These are phyloP conservation scores for Camponotus pennsylvanicus DNA, from an alignment of 1,140 invertebrate genomes.

Conservation along the genomic window DNA sequence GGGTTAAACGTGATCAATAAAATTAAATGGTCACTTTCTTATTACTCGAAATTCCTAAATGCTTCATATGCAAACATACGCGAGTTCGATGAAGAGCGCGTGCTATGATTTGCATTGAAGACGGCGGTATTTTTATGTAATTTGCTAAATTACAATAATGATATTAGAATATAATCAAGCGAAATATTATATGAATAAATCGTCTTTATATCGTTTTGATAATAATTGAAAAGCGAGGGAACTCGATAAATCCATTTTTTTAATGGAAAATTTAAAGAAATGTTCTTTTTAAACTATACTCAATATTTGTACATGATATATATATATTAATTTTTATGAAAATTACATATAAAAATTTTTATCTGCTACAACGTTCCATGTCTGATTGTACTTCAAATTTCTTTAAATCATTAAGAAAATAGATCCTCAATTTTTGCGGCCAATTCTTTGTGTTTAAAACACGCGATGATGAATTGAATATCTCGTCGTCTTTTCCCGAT, in stretches of 20 bases:
- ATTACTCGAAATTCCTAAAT: constrained; percentile 9
- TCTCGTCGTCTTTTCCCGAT: constrained; percentile 24
- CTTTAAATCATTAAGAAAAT: background rate
- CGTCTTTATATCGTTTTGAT: constrained; percentile 58
- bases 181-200: constrained; percentile 21
- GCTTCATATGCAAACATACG: background rate
- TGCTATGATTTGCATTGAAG: background rate
- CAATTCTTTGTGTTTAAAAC: background rate
- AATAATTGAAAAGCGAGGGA: constrained; percentile 26
- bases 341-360: background rate
- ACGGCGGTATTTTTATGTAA: background rate
- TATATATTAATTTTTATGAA: background rate
- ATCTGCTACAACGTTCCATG: background rate
- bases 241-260: background rate
- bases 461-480: constrained; percentile 2
- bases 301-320: background rate
- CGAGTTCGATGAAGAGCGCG: background rate
- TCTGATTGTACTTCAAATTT: background rate
- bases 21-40: background rate
- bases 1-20: constrained; percentile 29
- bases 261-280: background rate
- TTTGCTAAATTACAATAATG: constrained; percentile 51
- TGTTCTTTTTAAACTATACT: background rate
- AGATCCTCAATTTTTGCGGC: background rate
- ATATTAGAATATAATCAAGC: constrained; percentile 64